phyloP scores from a whole-genome alignment of 2,888 invertebrate species.

The Slavum lentiscoides region DNA sequence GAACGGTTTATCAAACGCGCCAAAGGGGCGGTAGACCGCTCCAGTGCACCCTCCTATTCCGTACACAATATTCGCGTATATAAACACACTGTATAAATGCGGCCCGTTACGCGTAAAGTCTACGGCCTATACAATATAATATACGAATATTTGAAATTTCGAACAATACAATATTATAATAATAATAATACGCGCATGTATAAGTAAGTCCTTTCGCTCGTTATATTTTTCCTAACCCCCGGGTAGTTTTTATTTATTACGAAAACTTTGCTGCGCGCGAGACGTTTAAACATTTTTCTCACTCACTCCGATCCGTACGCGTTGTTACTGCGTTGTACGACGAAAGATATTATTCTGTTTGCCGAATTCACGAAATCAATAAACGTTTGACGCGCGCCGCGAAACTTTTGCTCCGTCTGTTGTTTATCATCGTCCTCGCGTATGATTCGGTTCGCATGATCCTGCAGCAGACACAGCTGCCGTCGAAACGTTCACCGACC shows the following conservation, averaged over 20 bases:
- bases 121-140: too few species aligned
- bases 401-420: constrained; percentile 6
- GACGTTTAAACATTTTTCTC: neutral
- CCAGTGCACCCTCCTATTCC: neutral
- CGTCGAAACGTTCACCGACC: constrained; percentile 21
- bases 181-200: too few species aligned
- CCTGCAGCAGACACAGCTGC: too few species aligned
- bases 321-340: too few species aligned
- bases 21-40: neutral
- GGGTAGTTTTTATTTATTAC: neutral
- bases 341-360: neutral
- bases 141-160: constrained; percentile 30
- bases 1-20: neutral
- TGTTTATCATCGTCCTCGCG: neutral
- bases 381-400: neutral
- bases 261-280: neutral
- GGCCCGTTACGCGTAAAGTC: neutral
- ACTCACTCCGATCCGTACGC: too few species aligned
- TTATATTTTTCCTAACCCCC: too few species aligned
- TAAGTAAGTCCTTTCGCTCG: neutral
- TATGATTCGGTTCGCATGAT: constrained; percentile 21
- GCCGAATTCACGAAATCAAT: neutral
- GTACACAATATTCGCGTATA: neutral
- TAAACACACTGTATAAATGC: neutral
- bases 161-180: neutral